Percentiles rank a stretch among this genome's conserved stretches.
Evolutionary conservation across 1,140 invertebrate genomes (phyloP).

Genomic region (Drosophila auraria): DNA sequence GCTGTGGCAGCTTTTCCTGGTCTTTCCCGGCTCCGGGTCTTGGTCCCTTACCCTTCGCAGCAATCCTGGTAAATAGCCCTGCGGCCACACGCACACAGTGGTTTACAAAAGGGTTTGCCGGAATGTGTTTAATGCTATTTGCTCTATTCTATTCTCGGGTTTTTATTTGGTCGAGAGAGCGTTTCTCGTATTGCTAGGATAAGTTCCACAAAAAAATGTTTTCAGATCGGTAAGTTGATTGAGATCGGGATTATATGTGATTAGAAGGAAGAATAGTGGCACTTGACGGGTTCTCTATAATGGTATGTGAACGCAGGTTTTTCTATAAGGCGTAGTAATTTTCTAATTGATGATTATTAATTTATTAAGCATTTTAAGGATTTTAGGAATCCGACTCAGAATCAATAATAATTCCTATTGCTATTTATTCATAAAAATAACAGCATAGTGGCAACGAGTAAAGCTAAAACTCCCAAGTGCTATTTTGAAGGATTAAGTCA

Average conservation of each 20-base stretch:
- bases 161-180: constrained; percentile 5
- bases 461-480: too few relatives aligned
- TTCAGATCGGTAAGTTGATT: constrained; percentile 14
- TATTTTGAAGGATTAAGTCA: too few relatives aligned
- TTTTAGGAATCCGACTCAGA: too few relatives aligned
- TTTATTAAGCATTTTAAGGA: not conserved
- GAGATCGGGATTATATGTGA: constrained; percentile 9
- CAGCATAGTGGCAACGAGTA: too few relatives aligned
- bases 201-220: constrained; percentile 7
- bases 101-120: constrained; percentile 36
- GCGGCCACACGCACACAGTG: constrained; percentile 61
- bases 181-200: constrained; percentile 1
- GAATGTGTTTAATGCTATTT: constrained; percentile 74
- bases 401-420: not conserved
- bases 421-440: not conserved
- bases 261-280: not conserved
- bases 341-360: constrained; percentile 3
- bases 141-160: constrained; percentile 25
- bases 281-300: not conserved
- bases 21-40: constrained; percentile 7
- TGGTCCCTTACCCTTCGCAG: constrained; percentile 28
- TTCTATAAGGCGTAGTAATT: not conserved
- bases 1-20: constrained; percentile 61
- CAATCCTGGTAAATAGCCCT: constrained; percentile 49
- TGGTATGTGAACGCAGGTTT: not conserved